These are phyloP conservation scores for Cichlasoma orientale DNA, from an alignment of 2,797 vertebrate species.

Conservation along the genomic window DNA sequence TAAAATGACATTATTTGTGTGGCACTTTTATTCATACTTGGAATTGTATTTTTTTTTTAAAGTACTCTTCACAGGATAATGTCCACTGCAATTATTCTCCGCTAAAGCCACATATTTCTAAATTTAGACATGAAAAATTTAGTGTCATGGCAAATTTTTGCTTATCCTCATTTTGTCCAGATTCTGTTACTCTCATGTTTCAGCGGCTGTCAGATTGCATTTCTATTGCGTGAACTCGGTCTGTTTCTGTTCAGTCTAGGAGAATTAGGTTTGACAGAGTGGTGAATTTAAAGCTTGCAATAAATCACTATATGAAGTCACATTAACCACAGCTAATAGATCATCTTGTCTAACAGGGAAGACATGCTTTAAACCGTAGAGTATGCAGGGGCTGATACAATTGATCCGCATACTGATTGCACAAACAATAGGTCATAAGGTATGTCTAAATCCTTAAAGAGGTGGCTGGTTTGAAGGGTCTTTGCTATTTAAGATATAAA, in stretches of 20 bases:
- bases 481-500: background rate
- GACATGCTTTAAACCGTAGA: background rate
- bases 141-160: background rate
- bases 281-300: slow-evolving; percentile 26
- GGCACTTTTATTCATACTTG: background rate
- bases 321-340: slow-evolving; percentile 34
- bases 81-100: background rate
- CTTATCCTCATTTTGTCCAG: background rate
- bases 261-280: slow-evolving; percentile 29
- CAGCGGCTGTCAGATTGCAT: background rate
- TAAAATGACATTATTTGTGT: background rate
- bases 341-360: slow-evolving; percentile 13
- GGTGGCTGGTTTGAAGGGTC: background rate
- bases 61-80: background rate
- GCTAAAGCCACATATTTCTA: background rate
- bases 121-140: background rate
- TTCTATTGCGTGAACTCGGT: background rate
- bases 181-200: background rate
- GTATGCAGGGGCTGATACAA: background rate
- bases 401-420: background rate
- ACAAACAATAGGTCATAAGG: background rate
- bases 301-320: slow-evolving; percentile 16
- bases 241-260: slow-evolving; percentile 23
- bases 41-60: background rate
- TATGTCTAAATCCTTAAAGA: background rate